phyloP scores from a whole-genome alignment of 2,888 invertebrate species.

The Stenchaetothrips biformis region DNA sequence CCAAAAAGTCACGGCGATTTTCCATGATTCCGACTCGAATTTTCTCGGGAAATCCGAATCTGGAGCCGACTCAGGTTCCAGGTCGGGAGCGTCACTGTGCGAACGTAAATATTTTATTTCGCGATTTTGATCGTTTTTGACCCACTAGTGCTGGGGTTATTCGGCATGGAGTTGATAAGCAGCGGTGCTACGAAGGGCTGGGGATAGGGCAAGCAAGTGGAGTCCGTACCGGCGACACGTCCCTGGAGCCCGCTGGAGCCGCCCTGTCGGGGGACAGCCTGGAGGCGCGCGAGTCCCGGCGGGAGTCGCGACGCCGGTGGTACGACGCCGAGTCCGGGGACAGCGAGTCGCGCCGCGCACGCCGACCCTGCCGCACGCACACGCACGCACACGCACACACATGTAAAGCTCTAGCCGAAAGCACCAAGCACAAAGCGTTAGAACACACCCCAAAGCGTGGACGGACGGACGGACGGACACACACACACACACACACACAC shows the following conservation, averaged over 20 bases:
- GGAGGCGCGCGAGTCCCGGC: constrained; percentile 67
- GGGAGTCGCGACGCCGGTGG: constrained; percentile 53
- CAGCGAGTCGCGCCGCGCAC: constrained; percentile 77
- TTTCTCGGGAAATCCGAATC: no score
- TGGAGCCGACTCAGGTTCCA: no score
- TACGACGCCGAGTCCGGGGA: constrained; percentile 78
- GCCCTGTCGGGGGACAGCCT: constrained; percentile 38
- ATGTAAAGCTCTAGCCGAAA: background rate
- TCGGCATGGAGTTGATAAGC: no score
- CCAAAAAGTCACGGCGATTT: no score
- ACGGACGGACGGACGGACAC: background rate
- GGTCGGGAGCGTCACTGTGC: no score
- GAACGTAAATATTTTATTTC: no score
- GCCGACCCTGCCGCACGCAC: constrained; percentile 51
- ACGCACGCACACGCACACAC: background rate
- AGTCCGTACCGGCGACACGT: constrained; percentile 65
- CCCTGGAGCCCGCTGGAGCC: constrained; percentile 33
- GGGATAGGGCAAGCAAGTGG: no score
- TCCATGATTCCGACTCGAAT: no score
- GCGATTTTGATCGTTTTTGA: no score
- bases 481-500: background rate
- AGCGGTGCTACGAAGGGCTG: no score
- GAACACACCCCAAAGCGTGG: background rate
- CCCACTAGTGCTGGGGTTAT: no score
- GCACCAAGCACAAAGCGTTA: background rate